These are phyloP conservation scores for Ditula angustiorana DNA, from an alignment of 2,888 invertebrate genomes.

Conservation along the genomic window DNA sequence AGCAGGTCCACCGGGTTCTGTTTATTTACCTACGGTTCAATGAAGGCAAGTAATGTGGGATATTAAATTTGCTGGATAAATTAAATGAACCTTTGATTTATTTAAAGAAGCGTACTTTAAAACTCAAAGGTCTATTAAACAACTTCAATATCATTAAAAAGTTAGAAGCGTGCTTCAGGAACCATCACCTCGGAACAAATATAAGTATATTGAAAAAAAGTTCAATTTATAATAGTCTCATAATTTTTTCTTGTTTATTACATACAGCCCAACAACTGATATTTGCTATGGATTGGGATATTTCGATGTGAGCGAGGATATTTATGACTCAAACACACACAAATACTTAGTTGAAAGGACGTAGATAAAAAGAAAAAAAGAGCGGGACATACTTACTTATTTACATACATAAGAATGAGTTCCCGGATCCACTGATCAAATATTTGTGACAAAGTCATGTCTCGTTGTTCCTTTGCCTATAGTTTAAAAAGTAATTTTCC, in stretches of 20 bases:
- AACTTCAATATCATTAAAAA: background rate
- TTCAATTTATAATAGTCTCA: background rate
- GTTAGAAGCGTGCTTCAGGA: background rate
- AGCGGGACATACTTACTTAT: background rate
- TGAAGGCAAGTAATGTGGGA: background rate
- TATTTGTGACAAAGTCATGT: background rate
- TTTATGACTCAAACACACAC: background rate
- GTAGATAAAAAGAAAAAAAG: background rate
- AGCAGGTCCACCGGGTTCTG: background rate
- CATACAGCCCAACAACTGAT: no score
- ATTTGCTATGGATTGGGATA: no score
- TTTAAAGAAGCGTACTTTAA: background rate
- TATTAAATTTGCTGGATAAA: background rate
- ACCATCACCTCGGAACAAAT: background rate
- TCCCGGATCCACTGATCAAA: background rate
- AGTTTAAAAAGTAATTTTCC: no score
- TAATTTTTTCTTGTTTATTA: no score
- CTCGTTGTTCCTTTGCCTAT: background rate
- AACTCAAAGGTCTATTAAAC: background rate
- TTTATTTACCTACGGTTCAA: background rate
- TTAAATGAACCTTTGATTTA: background rate
- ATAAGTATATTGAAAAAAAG: background rate
- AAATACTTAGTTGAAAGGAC: background rate
- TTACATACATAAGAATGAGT: background rate
- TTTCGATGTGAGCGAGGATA: no score